Base-by-base conservation (phyloP, 1,140 invertebrate genomes). In the Rhynchophorus ferrugineus region DNA sequence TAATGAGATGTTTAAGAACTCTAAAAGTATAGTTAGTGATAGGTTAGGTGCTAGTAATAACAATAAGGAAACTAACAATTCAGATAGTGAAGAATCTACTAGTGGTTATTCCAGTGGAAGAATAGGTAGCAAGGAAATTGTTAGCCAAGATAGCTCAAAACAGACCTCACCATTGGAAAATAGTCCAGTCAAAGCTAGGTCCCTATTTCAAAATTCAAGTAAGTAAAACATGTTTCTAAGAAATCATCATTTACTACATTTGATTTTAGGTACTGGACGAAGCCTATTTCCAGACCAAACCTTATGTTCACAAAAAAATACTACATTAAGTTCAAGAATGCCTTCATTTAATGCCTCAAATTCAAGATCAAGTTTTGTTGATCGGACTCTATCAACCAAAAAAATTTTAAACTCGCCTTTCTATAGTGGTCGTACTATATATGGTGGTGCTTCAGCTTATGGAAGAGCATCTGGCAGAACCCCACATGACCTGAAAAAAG, bases 351-450 rank as follows among this genome's bases (percentile, higher is more conserved):
- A 80, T 58, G 70, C 73, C 9, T 83, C 75, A 19, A 62, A 71
- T 22, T 69, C 69, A 46, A 64, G 63, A n/a, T 65, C 68, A 3
- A 61, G 56, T 57, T 66, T 72, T 48, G 58, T 66, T 29, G 62
- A 66, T 60, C 60, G 65, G 29, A 69, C 69, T 11, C 34, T 69
- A 3, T 56, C 63, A 13, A 67, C 62, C 2, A 61, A 66, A 54
- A 61, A 62, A 29, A 67, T 73, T 37, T 59, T 77, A 33, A 74
- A 73, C 41, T 84, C 88, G 8, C 83, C 88, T 22, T 92, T 91
- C 68, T 92, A 92, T 66, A 75, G 75, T 56, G 87, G 87, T n/a
- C 78, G 76, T 57, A 90, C 84, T 2, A 81, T 77, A 36, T 92
- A 84, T 70, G 89, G 89, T 19, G 89, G 89, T 37, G 80, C 84